A percentile compares a stretch with the other conserved stretches of the same genome.
These are phyloP conservation scores for Acropternis orthonyx DNA, from an alignment of 2,797 vertebrate species.

Conservation along the genomic window DNA sequence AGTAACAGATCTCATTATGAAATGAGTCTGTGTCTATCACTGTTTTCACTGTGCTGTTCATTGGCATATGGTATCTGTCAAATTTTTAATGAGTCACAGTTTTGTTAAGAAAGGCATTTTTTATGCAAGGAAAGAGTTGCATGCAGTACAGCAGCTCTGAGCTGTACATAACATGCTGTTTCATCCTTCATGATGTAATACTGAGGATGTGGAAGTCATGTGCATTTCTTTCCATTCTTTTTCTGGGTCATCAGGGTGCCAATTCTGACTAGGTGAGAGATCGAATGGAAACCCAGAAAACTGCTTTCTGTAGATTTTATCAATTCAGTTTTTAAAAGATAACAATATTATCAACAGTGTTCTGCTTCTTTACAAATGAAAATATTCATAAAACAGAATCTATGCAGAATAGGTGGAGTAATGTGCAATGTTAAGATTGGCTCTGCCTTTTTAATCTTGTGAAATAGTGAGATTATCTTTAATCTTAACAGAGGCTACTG, in stretches of 20 bases:
- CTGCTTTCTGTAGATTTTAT: background rate
- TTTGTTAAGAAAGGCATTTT: conserved; percentile 45
- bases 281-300: background rate
- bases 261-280: conserved; percentile 32
- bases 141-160: background rate
- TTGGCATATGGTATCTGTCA: conserved; percentile 24
- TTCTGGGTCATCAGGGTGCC: conserved; percentile 13
- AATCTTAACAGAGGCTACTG: background rate
- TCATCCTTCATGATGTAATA: conserved; percentile 46
- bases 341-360: background rate
- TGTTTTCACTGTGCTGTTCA: background rate
- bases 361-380: background rate
- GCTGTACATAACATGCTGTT: conserved; percentile 18
- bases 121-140: conserved; percentile 29
- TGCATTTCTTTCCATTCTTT: conserved; percentile 8
- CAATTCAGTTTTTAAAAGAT: background rate
- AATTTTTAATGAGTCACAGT: conserved; percentile 40
- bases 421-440: background rate
- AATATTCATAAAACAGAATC: background rate
- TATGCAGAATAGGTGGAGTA: background rate
- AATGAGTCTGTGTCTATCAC: background rate
- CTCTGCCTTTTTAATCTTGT: background rate
- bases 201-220: conserved; percentile 58
- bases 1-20: background rate
- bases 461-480: conserved; percentile 38